These are phyloP conservation scores for Setophaga kirtlandii DNA, from an alignment of 2,113 vertebrate species.

Conservation along the genomic window DNA sequence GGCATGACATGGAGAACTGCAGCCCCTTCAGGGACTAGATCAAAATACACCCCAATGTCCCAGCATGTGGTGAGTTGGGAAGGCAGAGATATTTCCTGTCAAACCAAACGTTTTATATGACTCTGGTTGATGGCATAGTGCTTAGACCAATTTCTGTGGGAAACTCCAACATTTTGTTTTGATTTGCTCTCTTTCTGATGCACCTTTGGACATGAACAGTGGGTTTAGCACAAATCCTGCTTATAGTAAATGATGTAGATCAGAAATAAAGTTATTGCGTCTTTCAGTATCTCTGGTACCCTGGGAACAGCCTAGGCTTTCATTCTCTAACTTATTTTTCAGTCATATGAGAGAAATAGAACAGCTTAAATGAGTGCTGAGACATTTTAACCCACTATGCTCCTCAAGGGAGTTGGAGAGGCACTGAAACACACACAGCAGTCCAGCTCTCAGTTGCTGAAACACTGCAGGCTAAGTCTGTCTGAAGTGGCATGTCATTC, in stretches of 20 bases:
- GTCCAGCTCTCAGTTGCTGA: neutral
- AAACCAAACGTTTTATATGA: neutral
- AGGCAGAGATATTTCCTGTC: neutral
- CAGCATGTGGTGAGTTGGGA: neutral
- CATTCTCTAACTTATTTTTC: neutral
- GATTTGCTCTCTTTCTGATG: neutral
- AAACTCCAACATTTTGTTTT: neutral
- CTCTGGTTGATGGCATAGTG: neutral
- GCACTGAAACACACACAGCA: neutral
- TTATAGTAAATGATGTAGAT: neutral
- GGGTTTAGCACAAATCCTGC: neutral
- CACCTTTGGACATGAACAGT: neutral
- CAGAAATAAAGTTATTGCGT: neutral
- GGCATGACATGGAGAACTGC: neutral
- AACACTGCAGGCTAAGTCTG: neutral
- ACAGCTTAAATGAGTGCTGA: neutral
- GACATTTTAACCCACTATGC: rapidly evolving
- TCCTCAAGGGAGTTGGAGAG: neutral
- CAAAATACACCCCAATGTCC: neutral
- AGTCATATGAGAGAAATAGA: neutral
- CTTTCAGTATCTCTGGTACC: neutral
- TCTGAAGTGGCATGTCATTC: neutral
- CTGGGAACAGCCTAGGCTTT: neutral
- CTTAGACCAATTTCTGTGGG: neutral
- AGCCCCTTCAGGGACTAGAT: neutral